Evolutionary conservation across 1,140 invertebrate genomes (phyloP).

Genomic region (Rhagoletis zephyria): DNA sequence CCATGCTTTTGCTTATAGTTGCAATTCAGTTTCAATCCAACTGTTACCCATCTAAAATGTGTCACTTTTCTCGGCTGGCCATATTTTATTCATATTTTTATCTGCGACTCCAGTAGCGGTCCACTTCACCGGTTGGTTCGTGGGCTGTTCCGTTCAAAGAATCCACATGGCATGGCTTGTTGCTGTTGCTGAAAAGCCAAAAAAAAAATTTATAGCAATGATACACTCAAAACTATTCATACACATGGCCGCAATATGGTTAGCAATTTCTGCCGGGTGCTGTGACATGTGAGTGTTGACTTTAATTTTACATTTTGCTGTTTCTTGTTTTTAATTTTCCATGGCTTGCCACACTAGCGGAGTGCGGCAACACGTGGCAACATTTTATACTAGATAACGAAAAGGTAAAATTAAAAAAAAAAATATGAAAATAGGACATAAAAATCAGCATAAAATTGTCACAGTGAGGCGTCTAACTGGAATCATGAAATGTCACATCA

Average conservation of each 20-base stretch:
- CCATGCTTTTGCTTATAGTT: background rate
- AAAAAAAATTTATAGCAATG: background rate
- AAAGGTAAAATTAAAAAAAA: too few species aligned
- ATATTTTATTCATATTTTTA: conserved; percentile 52
- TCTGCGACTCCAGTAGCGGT: background rate
- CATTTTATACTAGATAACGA: background rate
- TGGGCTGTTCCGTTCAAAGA: background rate
- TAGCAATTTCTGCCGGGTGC: background rate
- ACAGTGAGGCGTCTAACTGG: conserved; percentile 37
- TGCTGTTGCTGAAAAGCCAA: too few species aligned
- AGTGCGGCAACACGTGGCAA: background rate
- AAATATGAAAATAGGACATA: background rate
- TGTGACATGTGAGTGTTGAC: background rate
- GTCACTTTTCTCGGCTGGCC: conserved; percentile 12
- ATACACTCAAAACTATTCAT: background rate
- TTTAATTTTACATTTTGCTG: background rate
- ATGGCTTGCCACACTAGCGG: background rate
- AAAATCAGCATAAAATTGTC: background rate
- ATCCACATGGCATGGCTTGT: too few species aligned
- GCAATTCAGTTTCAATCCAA: background rate
- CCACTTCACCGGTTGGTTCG: background rate
- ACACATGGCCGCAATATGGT: background rate
- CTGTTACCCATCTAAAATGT: conserved; percentile 40
- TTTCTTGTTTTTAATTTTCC: background rate
- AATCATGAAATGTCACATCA: conserved; percentile 39